Evolutionary conservation across 2,797 vertebrate genomes (phyloP).

Genomic region (Ficedula albicollis): DNA sequence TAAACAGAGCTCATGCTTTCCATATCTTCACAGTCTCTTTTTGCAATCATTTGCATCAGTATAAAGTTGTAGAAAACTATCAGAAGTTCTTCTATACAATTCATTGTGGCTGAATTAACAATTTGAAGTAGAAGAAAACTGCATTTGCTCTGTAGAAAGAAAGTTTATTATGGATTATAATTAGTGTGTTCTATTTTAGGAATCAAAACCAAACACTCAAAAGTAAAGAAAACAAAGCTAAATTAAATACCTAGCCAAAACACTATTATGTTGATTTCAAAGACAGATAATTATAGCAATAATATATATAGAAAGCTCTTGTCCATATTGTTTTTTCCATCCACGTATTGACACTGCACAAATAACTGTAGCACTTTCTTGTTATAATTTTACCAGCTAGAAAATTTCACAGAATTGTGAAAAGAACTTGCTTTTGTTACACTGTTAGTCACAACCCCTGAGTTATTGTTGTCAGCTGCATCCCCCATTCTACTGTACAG

Average conservation of each 20-base stretch:
- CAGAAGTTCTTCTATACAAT: not conserved
- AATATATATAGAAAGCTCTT: not conserved
- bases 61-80: not conserved
- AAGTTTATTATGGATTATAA: not conserved
- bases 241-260: slow-evolving; percentile 24
- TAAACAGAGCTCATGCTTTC: not conserved
- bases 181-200: not conserved
- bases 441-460: not conserved
- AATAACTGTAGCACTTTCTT: not conserved
- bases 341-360: rapidly evolving
- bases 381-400: not conserved
- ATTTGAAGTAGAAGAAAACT: not conserved
- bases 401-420: not conserved
- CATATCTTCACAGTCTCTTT: not conserved
- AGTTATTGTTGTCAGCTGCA: not conserved
- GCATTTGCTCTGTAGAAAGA: not conserved
- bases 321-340: not conserved
- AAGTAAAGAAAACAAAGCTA: slow-evolving; percentile 12
- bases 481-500: not conserved
- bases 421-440: not conserved
- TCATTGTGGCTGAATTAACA: not conserved
- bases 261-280: not conserved
- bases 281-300: not conserved
- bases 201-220: not conserved
- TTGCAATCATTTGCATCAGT: not conserved